Base-by-base conservation (phyloP, 1,140 invertebrate species). In the Oryzaephilus surinamensis region DNA sequence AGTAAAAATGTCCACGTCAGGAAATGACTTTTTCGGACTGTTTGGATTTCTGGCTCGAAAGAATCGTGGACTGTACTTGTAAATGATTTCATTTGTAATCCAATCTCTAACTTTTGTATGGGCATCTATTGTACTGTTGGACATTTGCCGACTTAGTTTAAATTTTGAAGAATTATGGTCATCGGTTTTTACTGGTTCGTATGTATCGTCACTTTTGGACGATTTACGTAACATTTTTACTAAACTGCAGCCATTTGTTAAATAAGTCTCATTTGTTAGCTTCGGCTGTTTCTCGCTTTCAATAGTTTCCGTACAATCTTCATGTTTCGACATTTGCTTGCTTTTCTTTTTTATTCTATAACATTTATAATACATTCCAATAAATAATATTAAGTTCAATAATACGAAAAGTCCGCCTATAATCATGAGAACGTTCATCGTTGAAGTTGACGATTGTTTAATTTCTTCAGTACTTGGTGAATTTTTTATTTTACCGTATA, bases 31-130 rank as follows among this genome's bases (percentile, higher is more conserved):
- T 6, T 8, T 13, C 6, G 23, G 17, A 16, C 14, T 41, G 28
- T 6, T 4, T 8, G 13, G 17, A n/a, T 6, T n/a, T n/a, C n/a
- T n/a, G n/a, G n/a, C n/a, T 35, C 73, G 63, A 14, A 77, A 52
- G 50, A 76, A 74, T 39, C 66, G 69, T 2, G 79, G 81, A 11
- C 79, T 81, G 52, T 74, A 80, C 57, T 76, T 71, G 51, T 79
- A 73, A 43, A 78, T 71, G 29, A 81, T 76, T 63, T 81, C 79
- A 45, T 81, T 71, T 2, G 81, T 74, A 46, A 89, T 89, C 84
- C 84, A 89, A 38, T 87, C 81, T 37, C 76, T 72, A 2, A 89
- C 84, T 67, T 87, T 86, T 7, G 82, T 80, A 51, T 86, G 80
- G 0, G 84, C 80, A 54, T 87, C 84, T 41, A 89, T 76, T 0